phyloP scores from a whole-genome alignment of 2,888 invertebrate species.

The Rhagophthalmus giganteus region DNA sequence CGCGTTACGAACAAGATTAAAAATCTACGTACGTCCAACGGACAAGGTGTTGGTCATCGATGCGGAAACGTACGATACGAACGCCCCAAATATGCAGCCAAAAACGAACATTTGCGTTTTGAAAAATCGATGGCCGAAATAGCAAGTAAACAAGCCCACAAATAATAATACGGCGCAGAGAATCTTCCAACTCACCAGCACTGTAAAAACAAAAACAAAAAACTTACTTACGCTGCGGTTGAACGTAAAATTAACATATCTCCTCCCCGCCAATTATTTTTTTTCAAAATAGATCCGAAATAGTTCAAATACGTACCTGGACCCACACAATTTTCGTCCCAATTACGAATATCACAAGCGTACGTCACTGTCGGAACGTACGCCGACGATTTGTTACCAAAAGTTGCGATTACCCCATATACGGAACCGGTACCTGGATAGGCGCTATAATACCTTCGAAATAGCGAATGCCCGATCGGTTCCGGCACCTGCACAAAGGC shows the following conservation, averaged over 20 bases:
- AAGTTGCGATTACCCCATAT: conserved; percentile 61
- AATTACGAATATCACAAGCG: conserved; percentile 61
- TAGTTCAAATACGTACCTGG: conserved; percentile 57
- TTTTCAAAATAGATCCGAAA: too few relatives aligned
- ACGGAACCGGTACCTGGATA: conserved; percentile 67
- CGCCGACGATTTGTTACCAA: conserved; percentile 57
- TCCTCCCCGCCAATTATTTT: too few relatives aligned
- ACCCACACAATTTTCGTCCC: conserved; percentile 58
- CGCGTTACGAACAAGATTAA: background rate
- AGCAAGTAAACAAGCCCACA: conserved; percentile 64
- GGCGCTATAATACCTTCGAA: conserved; percentile 59
- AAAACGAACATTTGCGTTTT: conserved; percentile 64
- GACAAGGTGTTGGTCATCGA: conserved; percentile 8
- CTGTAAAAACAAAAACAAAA: conserved; percentile 46
- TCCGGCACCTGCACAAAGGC: conserved; percentile 16
- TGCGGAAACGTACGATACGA: conserved; percentile 61
- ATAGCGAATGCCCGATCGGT: conserved; percentile 6
- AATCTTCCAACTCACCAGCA: conserved; percentile 57
- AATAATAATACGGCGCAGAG: conserved; percentile 61
- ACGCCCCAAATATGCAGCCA: conserved; percentile 62
- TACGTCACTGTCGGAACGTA: conserved; percentile 72
- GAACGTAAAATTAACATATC: too few relatives aligned
- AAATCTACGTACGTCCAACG: conserved; percentile 12
- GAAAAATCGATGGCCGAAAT: conserved; percentile 67
- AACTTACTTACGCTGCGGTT: too few relatives aligned